phyloP scores from a whole-genome alignment of 2,888 invertebrate species.

The Megalurothrips usitatus region DNA sequence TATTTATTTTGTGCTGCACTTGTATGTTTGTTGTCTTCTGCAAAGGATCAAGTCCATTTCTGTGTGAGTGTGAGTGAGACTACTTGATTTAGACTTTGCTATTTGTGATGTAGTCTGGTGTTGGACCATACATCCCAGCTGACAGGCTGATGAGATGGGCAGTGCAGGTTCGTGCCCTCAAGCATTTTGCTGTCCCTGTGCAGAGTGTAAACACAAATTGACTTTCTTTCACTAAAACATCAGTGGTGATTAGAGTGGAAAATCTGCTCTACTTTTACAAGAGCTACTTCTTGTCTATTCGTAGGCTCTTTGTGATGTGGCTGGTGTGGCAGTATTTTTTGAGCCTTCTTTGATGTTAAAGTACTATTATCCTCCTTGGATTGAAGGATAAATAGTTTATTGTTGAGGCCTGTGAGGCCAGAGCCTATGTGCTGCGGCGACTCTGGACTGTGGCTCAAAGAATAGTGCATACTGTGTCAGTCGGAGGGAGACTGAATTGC shows the following conservation, averaged over 20 bases:
- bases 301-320: slow-evolving; percentile 26
- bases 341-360: not conserved
- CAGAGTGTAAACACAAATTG: slow-evolving; percentile 25
- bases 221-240: slow-evolving; percentile 13
- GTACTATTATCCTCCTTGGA: not conserved
- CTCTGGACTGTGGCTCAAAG: slow-evolving; percentile 25
- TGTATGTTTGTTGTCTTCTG: slow-evolving; percentile 18
- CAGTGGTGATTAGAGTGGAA: slow-evolving; percentile 2
- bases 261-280: not conserved
- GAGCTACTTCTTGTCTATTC: not conserved
- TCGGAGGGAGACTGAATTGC: slow-evolving; percentile 22
- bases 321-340: slow-evolving; percentile 26
- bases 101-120: slow-evolving; percentile 24
- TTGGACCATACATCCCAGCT: slow-evolving; percentile 26
- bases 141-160: slow-evolving; percentile 10
- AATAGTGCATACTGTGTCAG: slow-evolving; percentile 22
- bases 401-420: slow-evolving; percentile 11
- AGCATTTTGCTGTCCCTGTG: slow-evolving; percentile 24
- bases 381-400: not conserved
- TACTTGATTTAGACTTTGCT: slow-evolving; percentile 26
- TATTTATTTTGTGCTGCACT: slow-evolving; percentile 13
- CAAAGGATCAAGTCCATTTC: slow-evolving; percentile 22
- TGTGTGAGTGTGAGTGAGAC: slow-evolving; percentile 21
- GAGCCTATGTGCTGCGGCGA: slow-evolving; percentile 16
- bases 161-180: not conserved